Base-by-base conservation (phyloP, 2,888 invertebrate species). In the Linnaemya vulpina region DNA sequence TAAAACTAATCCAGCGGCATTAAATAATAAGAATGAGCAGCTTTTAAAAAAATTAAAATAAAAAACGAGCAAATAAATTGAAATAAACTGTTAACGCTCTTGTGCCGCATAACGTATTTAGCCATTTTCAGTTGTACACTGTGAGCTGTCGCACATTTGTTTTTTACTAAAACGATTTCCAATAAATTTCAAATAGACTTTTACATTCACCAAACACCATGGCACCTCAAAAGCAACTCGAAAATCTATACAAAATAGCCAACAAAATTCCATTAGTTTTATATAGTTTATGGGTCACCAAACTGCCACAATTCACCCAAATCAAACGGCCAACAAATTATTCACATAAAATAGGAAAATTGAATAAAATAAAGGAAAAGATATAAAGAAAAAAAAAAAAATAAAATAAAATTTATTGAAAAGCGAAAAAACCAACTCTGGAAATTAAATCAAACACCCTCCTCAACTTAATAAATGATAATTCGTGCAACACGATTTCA, bases 401-500 rank as follows among this genome's bases (percentile, higher is more conserved):
- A n/a, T n/a, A n/a, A n/a, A n/a, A n/a, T n/a, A n/a, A n/a, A 46
- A 43, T 22, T 13, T 25, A 53, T 17, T 20, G n/a, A 63, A 30
- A 46, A 55, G 5, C 30, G 15, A 65, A 60, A 71, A 46, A 65
- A 65, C 62, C 38, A 83, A 38, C 58, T 30, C 4, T 5, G 17
- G 38, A 60, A 83, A 83, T 83, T 77, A 86, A 86, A 86, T 83
- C 74, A 83, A 86, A 86, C 83, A 83, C 80, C 83, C 86, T 86
- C 86, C 86, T 86, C 86, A 62, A 86, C 83, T 86, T 65, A 80
- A 83, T 83, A 83, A 77, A 83, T 83, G 86, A 83, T 83, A 85
- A 83, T 86, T 86, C 86, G 86, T 86, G 86, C 86, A 83, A 80
- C 86, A 86, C 86, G 86, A 86, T 74, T 83, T 80, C 76, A 77